Evolutionary conservation across 2,888 invertebrate species (phyloP).

Genomic region (Archaeoteleia sp.): DNA sequence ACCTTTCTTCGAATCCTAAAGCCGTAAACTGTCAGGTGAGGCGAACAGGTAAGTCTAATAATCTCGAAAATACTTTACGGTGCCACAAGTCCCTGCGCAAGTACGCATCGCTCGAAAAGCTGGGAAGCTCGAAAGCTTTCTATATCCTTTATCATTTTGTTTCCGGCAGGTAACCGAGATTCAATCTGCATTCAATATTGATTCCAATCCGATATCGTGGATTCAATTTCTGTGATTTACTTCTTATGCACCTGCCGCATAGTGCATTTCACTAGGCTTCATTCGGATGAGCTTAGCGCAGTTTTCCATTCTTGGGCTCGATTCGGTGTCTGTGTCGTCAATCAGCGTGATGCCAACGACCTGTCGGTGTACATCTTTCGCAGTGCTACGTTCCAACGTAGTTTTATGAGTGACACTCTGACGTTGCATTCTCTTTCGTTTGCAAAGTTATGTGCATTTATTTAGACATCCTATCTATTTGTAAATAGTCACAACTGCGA

Average conservation of each 20-base stretch:
- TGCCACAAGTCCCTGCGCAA: background rate
- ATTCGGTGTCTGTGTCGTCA: conserved; percentile 24
- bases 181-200: conserved; percentile 73
- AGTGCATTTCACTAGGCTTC: conserved; percentile 5
- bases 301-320: conserved; percentile 21
- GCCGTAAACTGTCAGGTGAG: conserved; percentile 2
- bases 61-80: background rate
- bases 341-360: conserved; percentile 26
- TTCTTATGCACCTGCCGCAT: conserved; percentile 59
- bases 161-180: conserved; percentile 53
- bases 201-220: conserved; percentile 70
- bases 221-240: conserved; percentile 72
- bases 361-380: conserved; percentile 11
- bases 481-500: background rate
- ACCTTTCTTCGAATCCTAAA: too few species aligned
- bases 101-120: background rate
- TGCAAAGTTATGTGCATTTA: conserved; percentile 1
- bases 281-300: conserved; percentile 20
- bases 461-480: background rate
- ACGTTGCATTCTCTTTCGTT: background rate
- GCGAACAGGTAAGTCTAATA: background rate
- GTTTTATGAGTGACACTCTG: background rate
- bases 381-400: background rate
- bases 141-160: conserved; percentile 18
- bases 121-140: conserved; percentile 4